phyloP scores from a whole-genome alignment of 1,140 invertebrate species.

The Riptortus pedestris region DNA sequence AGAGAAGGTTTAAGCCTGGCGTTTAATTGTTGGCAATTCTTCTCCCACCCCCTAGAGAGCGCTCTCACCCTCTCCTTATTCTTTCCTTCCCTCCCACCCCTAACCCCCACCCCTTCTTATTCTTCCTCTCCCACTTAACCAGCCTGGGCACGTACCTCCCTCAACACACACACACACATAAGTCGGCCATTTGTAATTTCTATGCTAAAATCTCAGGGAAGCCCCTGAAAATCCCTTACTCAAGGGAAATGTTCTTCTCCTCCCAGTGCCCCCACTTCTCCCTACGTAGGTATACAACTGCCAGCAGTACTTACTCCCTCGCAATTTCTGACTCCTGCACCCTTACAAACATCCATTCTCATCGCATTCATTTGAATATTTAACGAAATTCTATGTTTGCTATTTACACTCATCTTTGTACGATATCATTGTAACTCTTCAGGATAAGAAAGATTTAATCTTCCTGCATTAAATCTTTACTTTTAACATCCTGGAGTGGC shows the following conservation, averaged over 20 bases:
- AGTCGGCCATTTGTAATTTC: slow-evolving; percentile 31
- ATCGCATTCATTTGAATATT: background rate
- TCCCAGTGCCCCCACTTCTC: no score
- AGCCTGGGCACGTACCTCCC: slow-evolving; percentile 10
- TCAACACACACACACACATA: slow-evolving; percentile 25
- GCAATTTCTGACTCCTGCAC: slow-evolving; percentile 2
- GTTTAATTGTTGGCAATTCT: no score
- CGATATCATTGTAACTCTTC: no score
- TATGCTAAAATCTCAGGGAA: slow-evolving; percentile 30
- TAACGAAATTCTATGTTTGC: no score
- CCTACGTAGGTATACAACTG: slow-evolving; percentile 16
- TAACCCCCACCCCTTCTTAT: background rate
- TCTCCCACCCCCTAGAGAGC: background rate
- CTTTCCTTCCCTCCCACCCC: background rate
- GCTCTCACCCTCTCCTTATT: background rate
- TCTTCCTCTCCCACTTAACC: background rate
- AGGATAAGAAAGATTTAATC: no score
- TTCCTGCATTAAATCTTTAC: no score
- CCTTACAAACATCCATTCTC: slow-evolving; percentile 10
- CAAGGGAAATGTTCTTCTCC: slow-evolving; percentile 23
- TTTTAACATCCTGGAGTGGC: no score
- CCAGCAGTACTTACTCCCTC: slow-evolving; percentile 8
- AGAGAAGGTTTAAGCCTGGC: no score
- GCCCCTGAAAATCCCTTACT: slow-evolving; percentile 26
- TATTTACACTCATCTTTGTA: no score